These are phyloP conservation scores for Anneissia japonica DNA, from an alignment of 35 echinoderm and acorn worm genomes.

Conservation along the genomic window DNA sequence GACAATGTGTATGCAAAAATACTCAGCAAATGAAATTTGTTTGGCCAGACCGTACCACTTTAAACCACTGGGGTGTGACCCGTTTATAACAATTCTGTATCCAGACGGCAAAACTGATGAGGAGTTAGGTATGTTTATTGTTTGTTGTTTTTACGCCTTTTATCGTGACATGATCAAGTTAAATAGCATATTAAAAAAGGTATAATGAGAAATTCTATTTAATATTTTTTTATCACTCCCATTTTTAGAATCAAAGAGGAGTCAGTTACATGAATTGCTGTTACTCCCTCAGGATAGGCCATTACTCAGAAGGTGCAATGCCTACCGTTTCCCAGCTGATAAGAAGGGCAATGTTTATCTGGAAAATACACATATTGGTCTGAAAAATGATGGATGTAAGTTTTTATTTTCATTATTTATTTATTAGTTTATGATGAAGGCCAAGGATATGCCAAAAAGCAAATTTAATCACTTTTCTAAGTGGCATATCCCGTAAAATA, in stretches of 20 bases:
- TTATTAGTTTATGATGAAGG: too few species aligned
- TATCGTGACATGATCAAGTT: not conserved
- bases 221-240: not conserved
- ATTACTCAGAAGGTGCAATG: constrained; percentile 65
- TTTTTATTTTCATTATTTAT: not conserved
- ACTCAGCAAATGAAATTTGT: constrained; percentile 27
- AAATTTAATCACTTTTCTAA: too few species aligned
- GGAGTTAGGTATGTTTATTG: constrained; percentile 39
- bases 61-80: constrained; percentile 14
- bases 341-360: constrained; percentile 54
- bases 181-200: too few species aligned
- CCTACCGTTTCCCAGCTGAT: constrained; percentile 54
- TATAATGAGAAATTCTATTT: not conserved
- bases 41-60: constrained; percentile 43
- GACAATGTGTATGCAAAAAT: constrained; percentile 37
- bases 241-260: constrained; percentile 44
- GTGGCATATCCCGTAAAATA: too few species aligned
- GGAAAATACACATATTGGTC: constrained; percentile 73
- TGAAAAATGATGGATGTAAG: constrained; percentile 25
- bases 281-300: constrained; percentile 68
- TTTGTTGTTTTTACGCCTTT: not conserved
- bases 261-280: constrained; percentile 43
- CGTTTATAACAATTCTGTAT: constrained; percentile 46
- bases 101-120: constrained; percentile 53
- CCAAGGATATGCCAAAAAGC: too few species aligned